Evolutionary conservation across 1,140 invertebrate species (phyloP).

Genomic region (Drosophila virilis): DNA sequence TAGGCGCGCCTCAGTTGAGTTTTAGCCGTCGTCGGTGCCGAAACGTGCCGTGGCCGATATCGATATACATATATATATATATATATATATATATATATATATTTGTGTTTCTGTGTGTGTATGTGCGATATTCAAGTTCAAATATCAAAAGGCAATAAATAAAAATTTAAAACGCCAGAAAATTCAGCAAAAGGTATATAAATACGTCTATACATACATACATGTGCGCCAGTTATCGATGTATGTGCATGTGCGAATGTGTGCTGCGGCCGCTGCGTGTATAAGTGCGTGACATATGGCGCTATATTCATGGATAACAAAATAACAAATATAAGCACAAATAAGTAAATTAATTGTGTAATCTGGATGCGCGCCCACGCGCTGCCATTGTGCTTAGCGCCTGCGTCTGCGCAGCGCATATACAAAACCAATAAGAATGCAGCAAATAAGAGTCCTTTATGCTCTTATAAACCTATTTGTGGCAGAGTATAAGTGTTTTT

Average conservation of each 20-base stretch:
- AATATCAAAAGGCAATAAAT: constrained; percentile 66
- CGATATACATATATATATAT: constrained; percentile 48
- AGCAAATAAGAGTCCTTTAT: constrained; percentile 27
- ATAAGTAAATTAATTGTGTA: constrained; percentile 68
- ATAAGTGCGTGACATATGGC: constrained; percentile 75
- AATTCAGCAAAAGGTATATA: constrained; percentile 55
- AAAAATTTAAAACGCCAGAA: constrained; percentile 58
- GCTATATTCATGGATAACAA: constrained; percentile 60
- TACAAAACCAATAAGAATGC: constrained; percentile 25
- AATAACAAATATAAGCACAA: constrained; percentile 44
- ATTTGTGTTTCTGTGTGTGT: constrained; percentile 18
- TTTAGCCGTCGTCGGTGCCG: constrained; percentile 73
- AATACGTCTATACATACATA: constrained; percentile 16
- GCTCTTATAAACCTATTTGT: constrained; percentile 13
- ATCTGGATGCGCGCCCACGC: constrained; percentile 42
- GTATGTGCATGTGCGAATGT: constrained; percentile 17
- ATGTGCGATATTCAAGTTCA: constrained; percentile 64
- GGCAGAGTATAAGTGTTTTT: constrained; percentile 19
- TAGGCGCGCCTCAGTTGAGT: constrained; percentile 66
- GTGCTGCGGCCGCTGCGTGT: constrained; percentile 39
- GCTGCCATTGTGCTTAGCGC: constrained; percentile 37
- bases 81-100: constrained; percentile 50
- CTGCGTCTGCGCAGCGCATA: constrained; percentile 62
- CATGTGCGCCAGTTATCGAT: constrained; percentile 37
- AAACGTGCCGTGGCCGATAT: constrained; percentile 74